Conservation (phyloP, 2,888 invertebrate genomes). For the Pseudococcus viburni region DNA sequence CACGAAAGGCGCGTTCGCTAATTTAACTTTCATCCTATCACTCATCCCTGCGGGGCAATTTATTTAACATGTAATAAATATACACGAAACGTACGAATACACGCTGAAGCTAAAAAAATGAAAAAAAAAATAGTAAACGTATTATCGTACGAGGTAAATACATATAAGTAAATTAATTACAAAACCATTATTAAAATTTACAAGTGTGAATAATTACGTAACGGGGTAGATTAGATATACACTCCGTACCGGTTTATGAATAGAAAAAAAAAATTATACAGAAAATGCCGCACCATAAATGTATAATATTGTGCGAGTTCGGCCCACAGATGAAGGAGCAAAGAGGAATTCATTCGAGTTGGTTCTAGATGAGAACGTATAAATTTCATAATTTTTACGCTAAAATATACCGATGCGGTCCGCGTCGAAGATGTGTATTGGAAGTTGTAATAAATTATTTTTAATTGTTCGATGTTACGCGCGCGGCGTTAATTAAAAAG, state of each 20-base stretch:
- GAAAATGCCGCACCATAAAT: background rate
- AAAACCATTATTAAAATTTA: constrained; percentile 48
- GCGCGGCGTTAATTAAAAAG: constrained; percentile 49
- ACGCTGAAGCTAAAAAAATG: background rate
- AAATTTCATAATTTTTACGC: constrained; percentile 31
- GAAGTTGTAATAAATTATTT: constrained; percentile 42
- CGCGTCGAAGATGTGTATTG: background rate
- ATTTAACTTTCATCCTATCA: constrained; percentile 35
- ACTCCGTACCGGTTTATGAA: background rate
- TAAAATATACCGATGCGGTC: background rate
- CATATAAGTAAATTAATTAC: constrained; percentile 41
- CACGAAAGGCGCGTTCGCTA: constrained; percentile 8
- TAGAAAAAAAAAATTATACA: background rate
- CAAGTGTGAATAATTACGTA: constrained; percentile 46
- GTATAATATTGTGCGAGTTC: too few relatives aligned
- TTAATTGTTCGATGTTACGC: constrained; percentile 46
- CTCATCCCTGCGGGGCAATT: background rate
- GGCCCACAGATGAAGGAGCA: background rate
- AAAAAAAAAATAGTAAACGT: background rate
- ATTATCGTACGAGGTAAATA: background rate
- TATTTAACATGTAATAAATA: constrained; percentile 16
- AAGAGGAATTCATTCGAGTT: background rate
- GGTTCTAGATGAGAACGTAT: background rate
- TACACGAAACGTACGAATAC: constrained; percentile 6
- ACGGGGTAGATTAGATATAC: constrained; percentile 2